These are phyloP conservation scores for Rhadinocentrus ornatus DNA, from an alignment of 2,797 vertebrate species.

Conservation along the genomic window DNA sequence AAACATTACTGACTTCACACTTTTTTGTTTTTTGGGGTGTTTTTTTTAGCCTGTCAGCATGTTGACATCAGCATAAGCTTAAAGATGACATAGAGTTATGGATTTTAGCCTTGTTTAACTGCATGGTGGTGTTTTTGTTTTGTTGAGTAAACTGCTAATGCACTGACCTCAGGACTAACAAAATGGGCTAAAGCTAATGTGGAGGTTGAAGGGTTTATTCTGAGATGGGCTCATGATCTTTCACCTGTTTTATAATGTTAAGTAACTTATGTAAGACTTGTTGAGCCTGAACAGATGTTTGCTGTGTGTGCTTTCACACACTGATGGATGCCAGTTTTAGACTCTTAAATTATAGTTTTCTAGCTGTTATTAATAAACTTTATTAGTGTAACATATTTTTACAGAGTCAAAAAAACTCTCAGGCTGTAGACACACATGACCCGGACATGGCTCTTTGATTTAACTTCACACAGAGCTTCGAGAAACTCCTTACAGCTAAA, in stretches of 20 bases:
- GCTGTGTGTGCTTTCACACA: slow-evolving; percentile 8
- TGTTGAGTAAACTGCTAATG: neutral
- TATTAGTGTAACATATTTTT: neutral
- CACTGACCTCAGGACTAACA: neutral
- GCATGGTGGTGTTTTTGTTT: neutral
- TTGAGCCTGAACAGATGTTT: neutral
- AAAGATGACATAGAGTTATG: neutral
- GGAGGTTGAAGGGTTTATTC: slow-evolving; percentile 26
- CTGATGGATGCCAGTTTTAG: neutral
- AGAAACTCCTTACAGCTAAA: slow-evolving; percentile 63
- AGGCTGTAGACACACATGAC: slow-evolving; percentile 2
- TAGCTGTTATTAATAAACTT: neutral
- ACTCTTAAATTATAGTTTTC: neutral
- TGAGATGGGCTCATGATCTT: slow-evolving; percentile 27
- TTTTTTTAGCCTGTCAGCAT: neutral
- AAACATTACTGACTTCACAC: neutral
- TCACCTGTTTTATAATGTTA: slow-evolving; percentile 68
- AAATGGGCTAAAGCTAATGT: slow-evolving; percentile 5
- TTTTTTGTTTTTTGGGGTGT: neutral
- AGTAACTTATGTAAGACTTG: slow-evolving; percentile 10
- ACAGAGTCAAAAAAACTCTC: slow-evolving; percentile 13
- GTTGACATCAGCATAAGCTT: neutral
- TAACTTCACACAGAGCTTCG: slow-evolving; percentile 53
- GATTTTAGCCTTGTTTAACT: neutral
- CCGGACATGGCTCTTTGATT: slow-evolving; percentile 9